Evolutionary conservation across 1,140 invertebrate species (phyloP).

Genomic region (Episyrphus balteatus): DNA sequence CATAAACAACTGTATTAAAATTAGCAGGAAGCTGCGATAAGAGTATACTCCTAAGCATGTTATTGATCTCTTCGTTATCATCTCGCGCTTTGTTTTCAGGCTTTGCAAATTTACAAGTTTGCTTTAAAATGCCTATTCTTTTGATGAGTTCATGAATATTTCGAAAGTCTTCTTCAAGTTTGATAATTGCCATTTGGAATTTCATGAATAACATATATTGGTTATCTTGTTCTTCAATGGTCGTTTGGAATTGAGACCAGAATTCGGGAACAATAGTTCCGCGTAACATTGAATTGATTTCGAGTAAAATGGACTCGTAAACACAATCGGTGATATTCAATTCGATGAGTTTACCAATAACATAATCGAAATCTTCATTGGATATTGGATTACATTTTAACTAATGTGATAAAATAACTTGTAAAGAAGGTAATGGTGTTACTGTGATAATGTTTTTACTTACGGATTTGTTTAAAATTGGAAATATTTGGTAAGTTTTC

Average conservation of each 20-base stretch:
- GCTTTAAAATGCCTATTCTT: slow-evolving; percentile 7
- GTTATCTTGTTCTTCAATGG: neutral
- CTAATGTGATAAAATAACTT: slow-evolving; percentile 4
- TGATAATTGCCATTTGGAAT: slow-evolving; percentile 19
- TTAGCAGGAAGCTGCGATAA: slow-evolving; percentile 58
- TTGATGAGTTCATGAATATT: slow-evolving; percentile 13
- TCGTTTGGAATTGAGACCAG: slow-evolving; percentile 21
- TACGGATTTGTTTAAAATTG: slow-evolving; percentile 18
- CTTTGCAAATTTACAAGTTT: neutral
- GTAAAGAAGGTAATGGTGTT: neutral
- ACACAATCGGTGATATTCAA: slow-evolving; percentile 7
- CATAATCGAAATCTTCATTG: slow-evolving; percentile 13
- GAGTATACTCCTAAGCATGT: slow-evolving; percentile 49
- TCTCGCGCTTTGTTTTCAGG: slow-evolving; percentile 5
- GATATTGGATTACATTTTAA: slow-evolving; percentile 6
- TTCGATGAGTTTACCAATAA: slow-evolving; percentile 11
- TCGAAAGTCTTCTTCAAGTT: slow-evolving; percentile 14
- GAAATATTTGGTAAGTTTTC: slow-evolving; percentile 20
- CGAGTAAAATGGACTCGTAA: neutral
- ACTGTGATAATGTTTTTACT: neutral
- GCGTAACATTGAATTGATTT: slow-evolving; percentile 1
- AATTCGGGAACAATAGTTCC: slow-evolving; percentile 21
- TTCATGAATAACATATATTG: neutral
- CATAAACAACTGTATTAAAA: slow-evolving; percentile 55
- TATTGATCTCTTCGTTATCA: slow-evolving; percentile 6